phyloP scores from a whole-genome alignment of 1,140 invertebrate species.

The Chionoecetes opilio region DNA sequence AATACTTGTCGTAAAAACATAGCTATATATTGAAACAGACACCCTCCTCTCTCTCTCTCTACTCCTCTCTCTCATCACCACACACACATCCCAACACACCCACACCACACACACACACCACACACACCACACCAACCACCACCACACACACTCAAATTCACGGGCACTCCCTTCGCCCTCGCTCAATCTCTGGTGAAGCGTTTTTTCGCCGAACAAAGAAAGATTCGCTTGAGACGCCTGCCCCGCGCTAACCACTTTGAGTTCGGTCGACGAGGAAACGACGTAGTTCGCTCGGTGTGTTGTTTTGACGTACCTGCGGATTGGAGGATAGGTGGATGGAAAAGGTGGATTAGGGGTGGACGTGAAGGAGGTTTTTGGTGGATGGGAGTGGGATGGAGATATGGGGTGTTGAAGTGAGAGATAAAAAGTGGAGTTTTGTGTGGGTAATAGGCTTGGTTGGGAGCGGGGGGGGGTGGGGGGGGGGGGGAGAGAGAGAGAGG shows the following conservation, averaged over 20 bases:
- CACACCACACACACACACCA: too few species aligned
- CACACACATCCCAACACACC: too few species aligned
- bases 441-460: not conserved
- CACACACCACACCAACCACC: too few species aligned
- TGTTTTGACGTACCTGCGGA: conserved; percentile 95
- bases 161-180: conserved; percentile 89
- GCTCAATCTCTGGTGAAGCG: conserved; percentile 92
- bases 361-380: not conserved
- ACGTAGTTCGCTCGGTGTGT: conserved; percentile 95
- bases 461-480: not conserved
- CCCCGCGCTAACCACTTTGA: conserved; percentile 93
- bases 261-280: conserved; percentile 97
- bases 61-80: too few species aligned
- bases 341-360: not conserved
- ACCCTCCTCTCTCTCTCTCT: too few species aligned
- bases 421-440: not conserved
- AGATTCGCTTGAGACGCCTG: conserved; percentile 97
- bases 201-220: conserved; percentile 99
- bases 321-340: not conserved
- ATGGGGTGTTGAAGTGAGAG: too few species aligned
- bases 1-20: too few species aligned
- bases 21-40: too few species aligned
- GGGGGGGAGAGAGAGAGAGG: not conserved
- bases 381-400: not conserved
- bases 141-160: too few species aligned